Conservation (phyloP, 2,113 vertebrate genomes). For the Talpa occidentalis region DNA sequence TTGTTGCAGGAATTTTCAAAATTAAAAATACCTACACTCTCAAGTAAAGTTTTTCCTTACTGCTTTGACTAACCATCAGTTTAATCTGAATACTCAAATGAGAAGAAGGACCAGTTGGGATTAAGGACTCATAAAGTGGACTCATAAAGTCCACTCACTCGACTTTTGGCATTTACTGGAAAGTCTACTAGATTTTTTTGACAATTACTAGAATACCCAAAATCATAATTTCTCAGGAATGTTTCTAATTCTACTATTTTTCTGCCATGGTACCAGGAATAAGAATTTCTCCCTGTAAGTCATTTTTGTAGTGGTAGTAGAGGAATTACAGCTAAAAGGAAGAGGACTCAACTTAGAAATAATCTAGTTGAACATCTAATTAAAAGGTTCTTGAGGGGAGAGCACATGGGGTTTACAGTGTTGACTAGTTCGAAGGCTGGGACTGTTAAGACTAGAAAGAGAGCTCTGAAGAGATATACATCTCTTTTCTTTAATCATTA, state of each 20-base stretch:
- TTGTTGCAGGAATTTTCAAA: constrained; percentile 31
- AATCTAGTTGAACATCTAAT: not conserved
- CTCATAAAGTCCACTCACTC: not conserved
- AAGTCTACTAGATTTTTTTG: too few species aligned
- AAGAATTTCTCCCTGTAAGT: not conserved
- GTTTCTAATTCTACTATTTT: not conserved
- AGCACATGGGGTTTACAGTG: not conserved
- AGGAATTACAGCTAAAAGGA: constrained; percentile 8
- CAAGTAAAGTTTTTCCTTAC: constrained; percentile 7
- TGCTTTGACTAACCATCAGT: not conserved
- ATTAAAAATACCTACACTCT: not conserved
- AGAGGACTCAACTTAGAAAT: not conserved
- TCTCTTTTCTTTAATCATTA: not conserved
- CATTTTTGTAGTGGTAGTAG: not conserved
- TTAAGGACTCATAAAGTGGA: not conserved
- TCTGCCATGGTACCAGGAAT: not conserved
- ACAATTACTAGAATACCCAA: not conserved
- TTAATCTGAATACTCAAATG: constrained; percentile 23
- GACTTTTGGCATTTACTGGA: not conserved
- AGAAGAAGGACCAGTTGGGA: not conserved
- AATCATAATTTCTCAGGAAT: constrained; percentile 5
- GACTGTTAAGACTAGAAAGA: not conserved
- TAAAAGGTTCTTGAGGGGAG: not conserved
- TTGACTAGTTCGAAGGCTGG: not conserved
- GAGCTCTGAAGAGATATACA: not conserved